Evolutionary conservation across 1,140 invertebrate genomes (phyloP).

Genomic region (Lasioglossum albipes): DNA sequence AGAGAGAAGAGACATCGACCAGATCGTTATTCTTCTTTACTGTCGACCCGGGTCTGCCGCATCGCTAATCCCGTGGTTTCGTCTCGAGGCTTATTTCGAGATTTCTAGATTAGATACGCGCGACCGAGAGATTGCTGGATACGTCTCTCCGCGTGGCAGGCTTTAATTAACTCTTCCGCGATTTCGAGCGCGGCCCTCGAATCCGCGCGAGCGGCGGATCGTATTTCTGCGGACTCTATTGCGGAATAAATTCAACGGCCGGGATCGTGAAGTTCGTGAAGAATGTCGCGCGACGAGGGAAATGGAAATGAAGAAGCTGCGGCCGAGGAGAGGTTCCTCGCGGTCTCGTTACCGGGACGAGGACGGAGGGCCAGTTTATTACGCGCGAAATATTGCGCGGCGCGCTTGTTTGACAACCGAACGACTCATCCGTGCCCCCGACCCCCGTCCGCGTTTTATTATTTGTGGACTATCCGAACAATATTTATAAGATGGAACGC

Average conservation of each 20-base stretch:
- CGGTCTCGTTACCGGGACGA: background rate
- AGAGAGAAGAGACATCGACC: background rate
- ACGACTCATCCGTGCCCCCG: background rate
- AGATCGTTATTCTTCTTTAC: conserved; percentile 40
- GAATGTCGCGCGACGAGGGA: conserved; percentile 36
- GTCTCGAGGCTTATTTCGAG: conserved; percentile 37
- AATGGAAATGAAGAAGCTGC: conserved; percentile 28
- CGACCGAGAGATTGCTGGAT: conserved; percentile 32
- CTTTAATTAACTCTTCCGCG: conserved; percentile 48
- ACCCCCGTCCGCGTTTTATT: background rate
- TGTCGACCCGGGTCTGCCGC: background rate
- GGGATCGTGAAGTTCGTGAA: conserved; percentile 13
- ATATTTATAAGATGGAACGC: background rate
- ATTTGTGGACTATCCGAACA: background rate
- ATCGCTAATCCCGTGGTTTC: conserved; percentile 13
- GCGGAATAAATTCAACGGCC: conserved; percentile 29
- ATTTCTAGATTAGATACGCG: conserved; percentile 37
- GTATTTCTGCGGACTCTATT: conserved; percentile 32
- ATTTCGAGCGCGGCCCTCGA: conserved; percentile 32
- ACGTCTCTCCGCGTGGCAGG: conserved; percentile 22
- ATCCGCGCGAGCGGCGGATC: conserved; percentile 13
- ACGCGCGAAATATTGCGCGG: background rate
- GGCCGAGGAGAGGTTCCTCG: background rate
- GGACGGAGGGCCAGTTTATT: background rate
- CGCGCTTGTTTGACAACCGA: background rate